Evolutionary conservation across 2,888 invertebrate genomes (phyloP).

Genomic region (Aphidius colemani): DNA sequence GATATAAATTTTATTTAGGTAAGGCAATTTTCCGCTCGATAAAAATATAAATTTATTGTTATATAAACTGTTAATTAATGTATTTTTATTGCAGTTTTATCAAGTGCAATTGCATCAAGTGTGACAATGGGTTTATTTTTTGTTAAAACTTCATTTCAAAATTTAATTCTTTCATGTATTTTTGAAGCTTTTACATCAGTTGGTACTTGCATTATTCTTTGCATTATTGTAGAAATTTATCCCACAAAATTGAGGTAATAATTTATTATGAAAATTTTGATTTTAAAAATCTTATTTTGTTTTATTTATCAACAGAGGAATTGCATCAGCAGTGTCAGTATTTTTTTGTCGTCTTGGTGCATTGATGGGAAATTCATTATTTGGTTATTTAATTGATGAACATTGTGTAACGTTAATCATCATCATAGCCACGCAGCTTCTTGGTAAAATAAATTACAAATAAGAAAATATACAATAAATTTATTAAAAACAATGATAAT

Average conservation of each 20-base stretch:
- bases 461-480: neutral
- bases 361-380: constrained; percentile 72
- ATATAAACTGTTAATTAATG: too few relatives aligned
- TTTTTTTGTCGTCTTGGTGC: constrained; percentile 77
- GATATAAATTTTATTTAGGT: constrained; percentile 74
- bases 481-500: neutral
- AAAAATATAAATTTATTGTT: neutral
- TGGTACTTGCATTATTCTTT: constrained; percentile 77
- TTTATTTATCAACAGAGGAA: constrained; percentile 63
- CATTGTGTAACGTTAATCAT: constrained; percentile 64
- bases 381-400: constrained; percentile 76
- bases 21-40: neutral
- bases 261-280: neutral
- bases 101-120: constrained; percentile 41
- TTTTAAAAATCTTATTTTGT: neutral
- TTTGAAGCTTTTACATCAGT: constrained; percentile 80
- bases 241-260: constrained; percentile 78
- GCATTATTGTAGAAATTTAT: constrained; percentile 78
- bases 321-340: constrained; percentile 76
- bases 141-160: constrained; percentile 74
- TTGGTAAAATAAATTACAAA: constrained; percentile 64
- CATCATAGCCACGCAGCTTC: constrained; percentile 72
- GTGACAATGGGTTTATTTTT: constrained; percentile 77
- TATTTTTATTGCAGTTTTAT: neutral
- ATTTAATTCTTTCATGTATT: constrained; percentile 75